These are phyloP conservation scores for Penelope pileata DNA, from an alignment of 2,113 vertebrate species.

Conservation along the genomic window DNA sequence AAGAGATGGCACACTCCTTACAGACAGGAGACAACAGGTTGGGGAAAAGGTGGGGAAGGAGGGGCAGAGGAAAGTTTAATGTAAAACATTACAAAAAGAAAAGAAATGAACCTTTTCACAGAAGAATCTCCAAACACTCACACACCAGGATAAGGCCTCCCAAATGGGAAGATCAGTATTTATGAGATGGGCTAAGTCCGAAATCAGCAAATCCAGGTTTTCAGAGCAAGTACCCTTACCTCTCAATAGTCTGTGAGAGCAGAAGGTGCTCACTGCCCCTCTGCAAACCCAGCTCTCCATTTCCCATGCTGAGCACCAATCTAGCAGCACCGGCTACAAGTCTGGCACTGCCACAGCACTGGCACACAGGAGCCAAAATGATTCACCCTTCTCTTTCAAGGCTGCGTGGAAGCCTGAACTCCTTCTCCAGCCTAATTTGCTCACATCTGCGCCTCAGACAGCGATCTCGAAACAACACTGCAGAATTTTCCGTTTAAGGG, in stretches of 20 bases:
- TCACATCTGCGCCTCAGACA: not conserved
- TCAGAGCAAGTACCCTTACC: not conserved
- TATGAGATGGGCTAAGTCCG: not conserved
- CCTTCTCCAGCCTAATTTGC: not conserved
- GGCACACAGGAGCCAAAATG: not conserved
- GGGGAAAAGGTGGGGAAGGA: not conserved
- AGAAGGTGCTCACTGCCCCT: accelerated
- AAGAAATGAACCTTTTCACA: not conserved
- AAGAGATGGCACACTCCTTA: not conserved
- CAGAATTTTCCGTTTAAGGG: not conserved
- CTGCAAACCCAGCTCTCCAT: not conserved
- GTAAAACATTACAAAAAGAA: accelerated
- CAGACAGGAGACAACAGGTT: not conserved
- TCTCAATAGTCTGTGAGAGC: not conserved
- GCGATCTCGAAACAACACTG: not conserved
- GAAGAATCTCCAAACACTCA: not conserved
- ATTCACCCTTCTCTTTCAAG: not conserved
- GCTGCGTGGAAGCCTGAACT: not conserved
- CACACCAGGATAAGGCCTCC: not conserved
- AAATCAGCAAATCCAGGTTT: not conserved
- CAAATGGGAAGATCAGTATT: not conserved
- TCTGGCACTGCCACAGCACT: not conserved
- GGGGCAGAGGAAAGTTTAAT: not conserved
- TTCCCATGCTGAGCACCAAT: not conserved
- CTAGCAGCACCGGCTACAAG: not conserved